These are phyloP conservation scores for Eubucco bourcierii DNA, from an alignment of 2,113 vertebrate genomes.

Conservation along the genomic window DNA sequence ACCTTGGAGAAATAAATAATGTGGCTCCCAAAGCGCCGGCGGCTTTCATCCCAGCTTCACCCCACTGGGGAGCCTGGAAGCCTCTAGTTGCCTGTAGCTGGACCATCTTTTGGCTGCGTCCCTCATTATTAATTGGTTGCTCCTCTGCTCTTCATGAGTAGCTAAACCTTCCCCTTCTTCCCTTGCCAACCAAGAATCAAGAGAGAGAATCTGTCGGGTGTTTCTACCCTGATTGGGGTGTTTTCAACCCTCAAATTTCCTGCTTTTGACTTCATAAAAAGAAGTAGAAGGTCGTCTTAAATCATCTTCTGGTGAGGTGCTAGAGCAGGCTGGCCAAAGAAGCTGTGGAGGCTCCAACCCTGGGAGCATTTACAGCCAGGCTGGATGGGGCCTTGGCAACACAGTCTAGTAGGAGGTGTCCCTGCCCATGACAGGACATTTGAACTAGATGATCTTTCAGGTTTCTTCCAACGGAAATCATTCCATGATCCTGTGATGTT, in stretches of 20 bases:
- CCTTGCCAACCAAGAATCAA: accelerated
- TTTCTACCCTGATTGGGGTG: background rate
- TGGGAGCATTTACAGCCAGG: no score
- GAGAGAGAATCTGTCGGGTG: background rate
- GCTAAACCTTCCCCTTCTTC: background rate
- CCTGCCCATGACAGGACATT: no score
- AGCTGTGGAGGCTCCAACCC: no score
- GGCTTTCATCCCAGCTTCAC: background rate
- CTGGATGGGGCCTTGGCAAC: no score
- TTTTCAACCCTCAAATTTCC: background rate
- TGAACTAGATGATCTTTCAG: no score
- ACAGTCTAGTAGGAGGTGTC: no score
- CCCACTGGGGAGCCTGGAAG: background rate
- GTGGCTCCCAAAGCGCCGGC: accelerated
- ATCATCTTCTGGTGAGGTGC: no score
- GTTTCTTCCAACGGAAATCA: no score
- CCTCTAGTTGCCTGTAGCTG: background rate
- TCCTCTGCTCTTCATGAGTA: background rate
- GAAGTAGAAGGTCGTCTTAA: background rate
- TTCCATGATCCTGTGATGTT: background rate
- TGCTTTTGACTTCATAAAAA: background rate
- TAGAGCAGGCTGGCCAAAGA: no score
- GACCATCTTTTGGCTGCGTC: no score
- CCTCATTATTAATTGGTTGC: background rate
- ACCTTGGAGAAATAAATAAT: constrained; percentile 40